phyloP scores from a whole-genome alignment of 2,797 vertebrate species.

The Acanthopagrus latus region DNA sequence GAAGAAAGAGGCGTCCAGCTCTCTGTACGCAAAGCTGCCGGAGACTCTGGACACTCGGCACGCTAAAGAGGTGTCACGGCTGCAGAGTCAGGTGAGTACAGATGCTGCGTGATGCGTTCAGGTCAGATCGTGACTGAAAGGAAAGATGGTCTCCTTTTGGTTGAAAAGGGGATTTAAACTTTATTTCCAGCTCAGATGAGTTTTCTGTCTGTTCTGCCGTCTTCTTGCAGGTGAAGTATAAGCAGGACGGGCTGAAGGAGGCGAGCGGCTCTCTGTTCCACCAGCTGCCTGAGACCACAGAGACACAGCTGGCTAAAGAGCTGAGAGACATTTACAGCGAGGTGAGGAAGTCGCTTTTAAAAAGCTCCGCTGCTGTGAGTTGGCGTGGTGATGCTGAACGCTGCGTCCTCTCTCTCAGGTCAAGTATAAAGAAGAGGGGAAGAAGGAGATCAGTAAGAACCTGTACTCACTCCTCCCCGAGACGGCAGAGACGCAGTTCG shows the following conservation, averaged over 20 bases:
- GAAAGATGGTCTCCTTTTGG: too few relatives aligned
- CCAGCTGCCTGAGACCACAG: constrained; percentile 89
- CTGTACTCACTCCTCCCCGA: constrained; percentile 86
- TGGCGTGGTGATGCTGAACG: background rate
- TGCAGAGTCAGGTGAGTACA: constrained; percentile 90
- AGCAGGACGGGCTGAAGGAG: constrained; percentile 82
- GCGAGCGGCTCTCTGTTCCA: constrained; percentile 86
- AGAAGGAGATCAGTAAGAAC: constrained; percentile 68
- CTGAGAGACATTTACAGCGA: constrained; percentile 89
- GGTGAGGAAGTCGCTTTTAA: constrained; percentile 75
- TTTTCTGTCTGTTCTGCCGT: background rate
- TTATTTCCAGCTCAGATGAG: background rate
- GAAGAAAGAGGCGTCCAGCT: constrained; percentile 82
- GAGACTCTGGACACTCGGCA: constrained; percentile 91
- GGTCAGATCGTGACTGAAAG: background rate
- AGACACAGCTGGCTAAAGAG: constrained; percentile 89
- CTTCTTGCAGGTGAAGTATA: constrained; percentile 88
- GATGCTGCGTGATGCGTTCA: background rate
- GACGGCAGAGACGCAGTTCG: constrained; percentile 57
- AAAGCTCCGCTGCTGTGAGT: background rate
- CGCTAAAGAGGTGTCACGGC: constrained; percentile 86
- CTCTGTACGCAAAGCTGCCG: constrained; percentile 90
- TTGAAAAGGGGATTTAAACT: too few relatives aligned
- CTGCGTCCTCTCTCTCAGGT: constrained; percentile 49
- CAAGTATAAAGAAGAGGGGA: constrained; percentile 74